Percentiles rank a stretch among this genome's conserved stretches.
Conservation (phyloP, 2,888 invertebrate species). For the Lottia scabra region DNA sequence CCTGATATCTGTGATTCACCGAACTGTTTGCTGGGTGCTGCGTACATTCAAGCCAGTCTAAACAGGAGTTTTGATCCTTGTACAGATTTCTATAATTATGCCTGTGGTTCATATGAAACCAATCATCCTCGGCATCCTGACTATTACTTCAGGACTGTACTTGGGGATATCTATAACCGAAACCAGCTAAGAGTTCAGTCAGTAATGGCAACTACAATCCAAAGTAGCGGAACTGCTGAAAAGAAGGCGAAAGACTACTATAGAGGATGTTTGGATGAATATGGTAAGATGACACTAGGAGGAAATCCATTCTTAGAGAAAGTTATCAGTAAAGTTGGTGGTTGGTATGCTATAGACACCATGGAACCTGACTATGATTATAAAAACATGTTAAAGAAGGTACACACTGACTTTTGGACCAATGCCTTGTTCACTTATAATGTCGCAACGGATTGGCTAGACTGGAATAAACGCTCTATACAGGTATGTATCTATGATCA, state of each 20-base stretch:
- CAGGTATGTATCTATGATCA: slow-evolving; percentile 35
- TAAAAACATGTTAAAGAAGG: slow-evolving; percentile 40
- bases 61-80: slow-evolving; percentile 70
- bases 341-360: slow-evolving; percentile 50
- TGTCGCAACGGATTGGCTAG: slow-evolving; percentile 40
- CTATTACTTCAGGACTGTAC: slow-evolving; percentile 29
- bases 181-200: slow-evolving; percentile 49
- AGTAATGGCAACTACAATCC: too few species aligned
- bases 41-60: slow-evolving; percentile 44
- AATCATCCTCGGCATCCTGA: slow-evolving; percentile 43
- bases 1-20: slow-evolving; percentile 36
- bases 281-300: slow-evolving; percentile 42
- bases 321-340: slow-evolving; percentile 46
- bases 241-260: slow-evolving; percentile 76
- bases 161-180: slow-evolving; percentile 42
- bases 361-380: slow-evolving; percentile 37
- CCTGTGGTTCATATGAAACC: slow-evolving; percentile 72
- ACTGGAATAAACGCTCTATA: slow-evolving; percentile 38
- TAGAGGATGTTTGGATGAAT: slow-evolving; percentile 72
- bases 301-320: slow-evolving; percentile 45
- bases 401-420: slow-evolving; percentile 55
- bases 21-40: slow-evolving; percentile 49
- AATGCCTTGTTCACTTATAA: slow-evolving; percentile 50
- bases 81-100: slow-evolving; percentile 67
- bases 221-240: slow-evolving; percentile 64